Evolutionary conservation across 2,888 invertebrate species (phyloP).

Genomic region (Ophioninae sp.): DNA sequence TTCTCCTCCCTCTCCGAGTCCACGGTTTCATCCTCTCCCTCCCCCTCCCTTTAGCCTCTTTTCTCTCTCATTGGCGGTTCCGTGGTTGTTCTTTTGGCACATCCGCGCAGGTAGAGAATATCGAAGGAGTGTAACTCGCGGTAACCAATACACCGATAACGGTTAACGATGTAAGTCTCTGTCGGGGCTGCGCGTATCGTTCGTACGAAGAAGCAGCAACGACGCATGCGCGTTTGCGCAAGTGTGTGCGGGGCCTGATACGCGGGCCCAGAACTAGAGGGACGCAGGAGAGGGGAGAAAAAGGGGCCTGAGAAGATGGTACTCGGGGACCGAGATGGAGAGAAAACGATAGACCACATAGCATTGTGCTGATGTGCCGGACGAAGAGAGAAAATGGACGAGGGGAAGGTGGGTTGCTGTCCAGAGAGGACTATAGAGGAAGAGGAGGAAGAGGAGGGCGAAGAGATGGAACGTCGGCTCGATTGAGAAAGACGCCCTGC

Average conservation of each 20-base stretch:
- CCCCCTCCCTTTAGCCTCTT: background rate
- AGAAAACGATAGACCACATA: slow-evolving; percentile 47
- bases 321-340: slow-evolving; percentile 20
- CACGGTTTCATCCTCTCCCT: slow-evolving; percentile 14
- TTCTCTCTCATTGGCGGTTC: slow-evolving; percentile 37
- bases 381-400: slow-evolving; percentile 11
- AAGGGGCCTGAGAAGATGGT: slow-evolving; percentile 19
- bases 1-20: background rate
- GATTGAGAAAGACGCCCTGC: slow-evolving; percentile 71
- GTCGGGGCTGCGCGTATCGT: background rate
- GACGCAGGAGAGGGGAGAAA: slow-evolving; percentile 35
- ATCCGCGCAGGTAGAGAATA: slow-evolving; percentile 50
- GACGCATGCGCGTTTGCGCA: background rate
- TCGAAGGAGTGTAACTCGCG: slow-evolving; percentile 54
- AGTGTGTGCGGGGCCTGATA: background rate
- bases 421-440: no score
- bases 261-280: background rate
- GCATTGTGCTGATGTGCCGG: slow-evolving; percentile 24
- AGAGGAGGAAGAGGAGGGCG: slow-evolving; percentile 21
- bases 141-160: slow-evolving; percentile 52
- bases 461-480: slow-evolving; percentile 62
- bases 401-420: slow-evolving; percentile 38
- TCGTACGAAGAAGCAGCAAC: background rate
- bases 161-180: slow-evolving; percentile 22
- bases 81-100: slow-evolving; percentile 61